phyloP scores from a whole-genome alignment of 2,888 invertebrate species.

The Nymphalis c-album region DNA sequence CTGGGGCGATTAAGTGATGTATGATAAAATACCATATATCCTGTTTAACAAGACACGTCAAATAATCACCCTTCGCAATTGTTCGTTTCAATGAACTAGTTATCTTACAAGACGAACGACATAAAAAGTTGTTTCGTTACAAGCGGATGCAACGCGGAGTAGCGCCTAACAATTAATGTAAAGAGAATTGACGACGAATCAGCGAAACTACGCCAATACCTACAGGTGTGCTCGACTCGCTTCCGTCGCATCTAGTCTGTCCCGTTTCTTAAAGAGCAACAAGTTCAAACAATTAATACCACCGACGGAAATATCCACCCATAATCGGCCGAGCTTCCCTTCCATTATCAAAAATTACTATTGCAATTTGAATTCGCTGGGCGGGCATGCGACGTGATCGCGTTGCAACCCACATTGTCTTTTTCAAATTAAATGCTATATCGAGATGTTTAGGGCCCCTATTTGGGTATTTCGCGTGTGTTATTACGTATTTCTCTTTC shows the following conservation, averaged over 20 bases:
- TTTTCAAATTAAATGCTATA: conserved; percentile 71
- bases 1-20: conserved; percentile 29
- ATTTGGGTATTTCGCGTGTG: conserved; percentile 56
- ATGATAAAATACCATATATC: conserved; percentile 32
- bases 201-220: conserved; percentile 61
- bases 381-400: conserved; percentile 64
- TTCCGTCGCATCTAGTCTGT: conserved; percentile 63
- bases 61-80: conserved; percentile 38
- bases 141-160: conserved; percentile 65
- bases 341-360: conserved; percentile 75
- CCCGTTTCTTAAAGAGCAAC: conserved; percentile 56
- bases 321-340: conserved; percentile 65
- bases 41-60: conserved; percentile 30
- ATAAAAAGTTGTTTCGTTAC: conserved; percentile 63
- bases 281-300: conserved; percentile 65
- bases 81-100: conserved; percentile 39
- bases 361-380: conserved; percentile 71
- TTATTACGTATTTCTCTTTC: conserved; percentile 62
- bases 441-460: conserved; percentile 57
- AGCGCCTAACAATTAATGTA: conserved; percentile 68
- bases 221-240: conserved; percentile 59
- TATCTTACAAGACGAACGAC: conserved; percentile 45
- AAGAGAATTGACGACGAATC: conserved; percentile 56
- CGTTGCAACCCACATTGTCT: conserved; percentile 67
- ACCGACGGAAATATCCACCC: conserved; percentile 73